Conservation (phyloP, 23 tunicate species). For the Ciona savignyi region DNA sequence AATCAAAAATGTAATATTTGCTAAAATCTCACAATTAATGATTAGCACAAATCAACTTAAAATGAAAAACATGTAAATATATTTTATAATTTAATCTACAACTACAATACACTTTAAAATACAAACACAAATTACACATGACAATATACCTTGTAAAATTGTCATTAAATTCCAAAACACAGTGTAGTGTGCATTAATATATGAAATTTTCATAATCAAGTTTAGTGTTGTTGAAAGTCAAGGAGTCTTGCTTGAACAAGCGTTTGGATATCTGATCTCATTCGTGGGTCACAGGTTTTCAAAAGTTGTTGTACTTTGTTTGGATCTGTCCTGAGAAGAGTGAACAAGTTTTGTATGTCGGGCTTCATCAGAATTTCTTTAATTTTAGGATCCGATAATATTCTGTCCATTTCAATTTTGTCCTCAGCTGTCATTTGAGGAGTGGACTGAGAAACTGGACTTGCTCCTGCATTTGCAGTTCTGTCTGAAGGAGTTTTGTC, state of each 20-base stretch:
- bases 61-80: no score
- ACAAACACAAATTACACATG: no score
- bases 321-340: constrained; percentile 36
- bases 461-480: neutral
- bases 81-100: no score
- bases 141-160: no score
- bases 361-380: constrained; percentile 52
- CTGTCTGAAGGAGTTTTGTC: neutral
- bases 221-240: constrained; percentile 23
- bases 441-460: neutral
- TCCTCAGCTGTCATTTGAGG: constrained; percentile 19
- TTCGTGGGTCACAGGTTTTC: constrained; percentile 20
- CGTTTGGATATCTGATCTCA: constrained; percentile 67
- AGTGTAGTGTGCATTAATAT: no score
- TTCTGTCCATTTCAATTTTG: constrained; percentile 37
- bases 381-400: constrained; percentile 47
- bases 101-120: no score
- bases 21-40: no score
- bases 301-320: constrained; percentile 46
- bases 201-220: no score
- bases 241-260: constrained; percentile 48
- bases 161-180: no score
- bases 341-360: constrained; percentile 37
- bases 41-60: no score
- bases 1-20: no score